phyloP scores from a whole-genome alignment of 2,113 vertebrate genomes.

The Gasterosteus aculeatus region DNA sequence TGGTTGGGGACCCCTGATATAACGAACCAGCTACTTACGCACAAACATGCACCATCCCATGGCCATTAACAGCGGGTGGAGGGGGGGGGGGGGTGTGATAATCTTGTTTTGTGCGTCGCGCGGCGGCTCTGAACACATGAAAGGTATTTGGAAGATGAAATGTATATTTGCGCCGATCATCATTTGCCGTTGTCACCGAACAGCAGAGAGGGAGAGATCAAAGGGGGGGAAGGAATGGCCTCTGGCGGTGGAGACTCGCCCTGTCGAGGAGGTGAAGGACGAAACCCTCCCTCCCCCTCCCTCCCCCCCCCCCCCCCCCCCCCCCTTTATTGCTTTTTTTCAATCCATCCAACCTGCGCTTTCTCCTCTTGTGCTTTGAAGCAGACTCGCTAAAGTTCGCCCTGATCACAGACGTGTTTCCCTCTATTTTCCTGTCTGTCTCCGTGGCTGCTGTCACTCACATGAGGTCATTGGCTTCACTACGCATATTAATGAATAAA shows the following conservation, averaged over 20 bases:
- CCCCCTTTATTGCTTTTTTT: slow-evolving; percentile 36
- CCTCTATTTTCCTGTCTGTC: background rate
- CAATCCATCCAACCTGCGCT: slow-evolving; percentile 41
- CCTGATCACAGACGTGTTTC: slow-evolving; percentile 25
- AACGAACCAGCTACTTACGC: background rate
- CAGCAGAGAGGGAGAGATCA: slow-evolving; percentile 67
- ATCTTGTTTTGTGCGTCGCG: slow-evolving; percentile 10
- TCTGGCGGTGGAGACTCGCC: slow-evolving; percentile 61
- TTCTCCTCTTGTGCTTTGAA: slow-evolving; percentile 70
- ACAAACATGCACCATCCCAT: background rate
- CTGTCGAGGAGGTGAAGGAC: slow-evolving; percentile 73
- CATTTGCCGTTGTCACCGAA: slow-evolving; percentile 71
- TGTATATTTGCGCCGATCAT: slow-evolving; percentile 50
- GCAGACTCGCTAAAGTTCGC: slow-evolving; percentile 46
- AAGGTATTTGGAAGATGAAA: slow-evolving; percentile 35
- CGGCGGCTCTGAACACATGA: slow-evolving; percentile 46
- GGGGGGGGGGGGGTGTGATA: background rate
- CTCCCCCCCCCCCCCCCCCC: slow-evolving; percentile 14
- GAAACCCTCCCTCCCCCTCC: slow-evolving; percentile 53
- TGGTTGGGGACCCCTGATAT: no score
- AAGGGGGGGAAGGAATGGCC: slow-evolving; percentile 63
- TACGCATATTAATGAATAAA: background rate
- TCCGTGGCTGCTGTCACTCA: background rate
- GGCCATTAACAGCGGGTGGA: background rate
- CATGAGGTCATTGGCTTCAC: background rate